Evolutionary conservation across 2,888 invertebrate genomes (phyloP), one percentile per base, ranked within the genome.

Genomic region (Microchrysa polita): DNA sequence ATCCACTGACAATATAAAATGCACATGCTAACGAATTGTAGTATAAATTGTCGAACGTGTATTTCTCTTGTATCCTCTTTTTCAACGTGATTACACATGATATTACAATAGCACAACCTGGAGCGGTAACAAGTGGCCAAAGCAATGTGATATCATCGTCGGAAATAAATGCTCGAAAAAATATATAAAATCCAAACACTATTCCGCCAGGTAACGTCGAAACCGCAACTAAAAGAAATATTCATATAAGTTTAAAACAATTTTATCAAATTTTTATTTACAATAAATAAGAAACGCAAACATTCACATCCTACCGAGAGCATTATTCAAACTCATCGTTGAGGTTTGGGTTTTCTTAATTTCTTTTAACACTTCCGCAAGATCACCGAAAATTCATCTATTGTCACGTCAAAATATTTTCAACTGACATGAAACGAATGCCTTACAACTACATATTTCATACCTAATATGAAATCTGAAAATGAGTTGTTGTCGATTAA

Each of bases 1-100:
- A 69, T 57, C 69, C 69, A 40, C 69, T 69, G 40, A 69, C 69
- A 55, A 69, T 69, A 40, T 69, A 69, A 20, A 69, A 69, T 10
- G 55, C 42, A 20, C 69, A 69, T 16, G 69, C 57, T 10, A 69
- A 18, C 20, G 69, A 69, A 57, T 57, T 69, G 14, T 42, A 55
- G 40, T 57, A 69, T 12, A 69, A 69, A 40, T 55, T 69, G 48
- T 69, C 69, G 27, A 69, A 69, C 7, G 69, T 69, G 40, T 69
- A 69, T 55, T 69, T 69, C 20, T 69, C 40, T 18, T 69, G 69
- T 18, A 69, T 18, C 5, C 57, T 22, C 40, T 69, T 69, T 16
- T 69, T 69, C 40, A 40, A 18, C 23, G 20, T 20, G 7, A 69
- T 69, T 20, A 55, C 57, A 55, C 9, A 69, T 2, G 69, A 69